phyloP scores from a whole-genome alignment of 2,113 vertebrate species.

The Oryzias javanicus region DNA sequence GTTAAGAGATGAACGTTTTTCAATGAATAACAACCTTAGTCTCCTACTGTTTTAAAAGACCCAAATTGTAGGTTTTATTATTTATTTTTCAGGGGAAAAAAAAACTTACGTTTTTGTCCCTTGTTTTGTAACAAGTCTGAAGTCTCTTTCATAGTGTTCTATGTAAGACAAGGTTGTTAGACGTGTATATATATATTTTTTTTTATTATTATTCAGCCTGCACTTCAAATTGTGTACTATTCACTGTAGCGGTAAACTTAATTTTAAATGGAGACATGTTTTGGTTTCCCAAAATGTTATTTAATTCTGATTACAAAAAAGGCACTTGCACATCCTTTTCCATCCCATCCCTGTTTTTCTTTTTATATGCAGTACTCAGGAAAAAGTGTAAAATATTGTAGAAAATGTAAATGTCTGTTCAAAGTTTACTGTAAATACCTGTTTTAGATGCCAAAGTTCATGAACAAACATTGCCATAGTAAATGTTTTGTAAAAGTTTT shows the following conservation, averaged over 20 bases:
- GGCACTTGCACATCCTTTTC: background rate
- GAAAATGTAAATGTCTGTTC: conserved; percentile 16
- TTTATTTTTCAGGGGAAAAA: background rate
- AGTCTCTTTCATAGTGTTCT: background rate
- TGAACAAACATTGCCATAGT: conserved; percentile 20
- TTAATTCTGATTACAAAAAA: conserved; percentile 2
- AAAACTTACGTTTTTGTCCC: background rate
- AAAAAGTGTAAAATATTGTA: conserved; percentile 26
- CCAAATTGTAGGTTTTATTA: too few relatives aligned
- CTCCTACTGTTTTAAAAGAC: conserved; percentile 10
- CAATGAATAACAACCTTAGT: background rate
- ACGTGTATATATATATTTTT: background rate
- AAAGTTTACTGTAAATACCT: conserved; percentile 18
- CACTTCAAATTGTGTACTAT: background rate
- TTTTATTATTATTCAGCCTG: conserved; percentile 18
- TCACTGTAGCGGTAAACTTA: conserved; percentile 2
- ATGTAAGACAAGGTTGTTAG: background rate
- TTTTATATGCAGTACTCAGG: conserved; percentile 19
- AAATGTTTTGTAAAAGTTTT: conserved; percentile 50
- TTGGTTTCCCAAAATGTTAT: conserved; percentile 12
- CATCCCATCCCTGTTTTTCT: background rate
- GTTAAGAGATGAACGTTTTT: conserved; percentile 43
- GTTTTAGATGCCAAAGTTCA: background rate
- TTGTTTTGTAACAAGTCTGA: background rate
- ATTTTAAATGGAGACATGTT: conserved; percentile 9